phyloP scores from a whole-genome alignment of 2,113 vertebrate genomes.

The Pangasianodon hypophthalmus region DNA sequence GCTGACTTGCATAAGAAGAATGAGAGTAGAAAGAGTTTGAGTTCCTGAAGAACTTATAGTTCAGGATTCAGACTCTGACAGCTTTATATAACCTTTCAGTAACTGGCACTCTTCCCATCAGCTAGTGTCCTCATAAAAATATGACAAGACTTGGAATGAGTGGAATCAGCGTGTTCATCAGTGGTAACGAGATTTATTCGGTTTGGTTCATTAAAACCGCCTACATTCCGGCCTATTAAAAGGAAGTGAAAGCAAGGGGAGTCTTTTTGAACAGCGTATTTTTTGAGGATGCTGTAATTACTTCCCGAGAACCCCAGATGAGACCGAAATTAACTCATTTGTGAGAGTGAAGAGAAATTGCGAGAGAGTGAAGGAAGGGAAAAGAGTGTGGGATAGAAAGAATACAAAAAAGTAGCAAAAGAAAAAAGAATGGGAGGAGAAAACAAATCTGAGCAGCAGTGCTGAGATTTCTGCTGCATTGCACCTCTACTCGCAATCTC shows the following conservation, averaged over 20 bases:
- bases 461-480: slow-evolving; percentile 46
- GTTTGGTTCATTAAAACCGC: slow-evolving; percentile 53
- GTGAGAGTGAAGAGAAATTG: slow-evolving; percentile 23
- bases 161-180: slow-evolving; percentile 46
- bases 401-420: background rate
- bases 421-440: slow-evolving; percentile 6
- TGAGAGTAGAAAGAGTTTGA: background rate
- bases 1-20: background rate
- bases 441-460: slow-evolving; percentile 19
- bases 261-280: slow-evolving; percentile 14
- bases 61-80: slow-evolving; percentile 30
- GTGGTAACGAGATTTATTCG: slow-evolving; percentile 49
- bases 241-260: slow-evolving; percentile 33
- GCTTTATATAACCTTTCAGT: slow-evolving; percentile 31
- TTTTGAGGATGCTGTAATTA: slow-evolving; percentile 52
- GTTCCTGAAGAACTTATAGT: slow-evolving; percentile 1
- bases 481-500: slow-evolving; percentile 37
- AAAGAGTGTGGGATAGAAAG: background rate
- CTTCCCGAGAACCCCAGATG: slow-evolving; percentile 40
- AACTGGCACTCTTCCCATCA: slow-evolving; percentile 17
- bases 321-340: slow-evolving; percentile 46
- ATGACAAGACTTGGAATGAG: slow-evolving; percentile 17
- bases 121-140: slow-evolving; percentile 32
- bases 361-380: slow-evolving; percentile 1
- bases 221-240: slow-evolving; percentile 46